A percentile compares a stretch with the other conserved stretches of the same genome.
phyloP scores from a whole-genome alignment of 2,113 vertebrate genomes.

The Hipposideros armiger region DNA sequence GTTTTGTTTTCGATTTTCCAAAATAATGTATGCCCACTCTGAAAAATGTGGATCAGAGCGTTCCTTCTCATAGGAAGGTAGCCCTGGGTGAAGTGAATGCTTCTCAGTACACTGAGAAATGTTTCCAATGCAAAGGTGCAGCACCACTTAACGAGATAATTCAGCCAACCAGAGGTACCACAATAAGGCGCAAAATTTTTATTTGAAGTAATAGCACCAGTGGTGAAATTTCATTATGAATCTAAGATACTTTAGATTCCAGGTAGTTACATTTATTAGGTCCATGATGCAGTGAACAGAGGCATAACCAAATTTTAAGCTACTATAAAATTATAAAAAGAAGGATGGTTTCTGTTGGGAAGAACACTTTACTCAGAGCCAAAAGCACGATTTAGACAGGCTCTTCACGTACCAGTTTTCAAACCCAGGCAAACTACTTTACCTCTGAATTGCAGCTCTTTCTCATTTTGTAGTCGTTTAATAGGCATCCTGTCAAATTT shows the following conservation, averaged over 20 bases:
- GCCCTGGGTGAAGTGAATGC: neutral
- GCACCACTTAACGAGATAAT: neutral
- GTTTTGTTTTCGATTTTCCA: slow-evolving; percentile 23
- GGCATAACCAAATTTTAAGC: neutral
- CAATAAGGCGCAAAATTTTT: neutral
- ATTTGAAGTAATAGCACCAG: neutral
- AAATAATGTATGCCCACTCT: neutral
- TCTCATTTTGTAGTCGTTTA: neutral
- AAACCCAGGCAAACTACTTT: neutral
- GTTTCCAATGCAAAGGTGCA: neutral
- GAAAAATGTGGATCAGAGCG: neutral
- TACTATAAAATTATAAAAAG: neutral
- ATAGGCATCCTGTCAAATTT: neutral
- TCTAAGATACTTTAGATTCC: neutral
- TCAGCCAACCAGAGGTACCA: neutral
- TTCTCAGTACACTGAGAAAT: neutral
- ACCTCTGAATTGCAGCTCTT: neutral
- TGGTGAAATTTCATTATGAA: neutral
- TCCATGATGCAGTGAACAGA: neutral
- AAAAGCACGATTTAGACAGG: neutral
- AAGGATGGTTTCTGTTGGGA: neutral
- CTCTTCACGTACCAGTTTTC: neutral
- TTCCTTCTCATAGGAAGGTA: neutral
- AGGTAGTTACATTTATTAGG: neutral
- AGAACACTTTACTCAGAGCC: neutral